Base-by-base conservation (phyloP, 2,797 vertebrate species). In the Urosaurus nigricauda region DNA sequence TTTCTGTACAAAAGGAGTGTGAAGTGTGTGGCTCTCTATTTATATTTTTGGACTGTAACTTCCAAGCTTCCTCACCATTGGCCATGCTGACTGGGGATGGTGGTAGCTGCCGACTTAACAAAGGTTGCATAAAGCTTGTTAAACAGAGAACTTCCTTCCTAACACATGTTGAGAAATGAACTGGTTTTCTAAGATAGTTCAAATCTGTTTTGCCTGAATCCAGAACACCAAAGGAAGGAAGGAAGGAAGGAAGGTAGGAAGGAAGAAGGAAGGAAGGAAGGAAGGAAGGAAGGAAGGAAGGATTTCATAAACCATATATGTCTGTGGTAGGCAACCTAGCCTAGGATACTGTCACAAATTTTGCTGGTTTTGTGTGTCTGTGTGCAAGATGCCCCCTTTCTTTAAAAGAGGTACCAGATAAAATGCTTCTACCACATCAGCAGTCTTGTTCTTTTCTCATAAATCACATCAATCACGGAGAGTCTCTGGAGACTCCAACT, bases 381-480 rank as follows among this genome's bases (percentile, higher is more conserved):
- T 35, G 47, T 24, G 12, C 12, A 60, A 35, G 21, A 19, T 32
- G 24, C 40, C 43, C 63, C 43, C 63, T 26, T 94, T 51, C 47
- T 92, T 93, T 73, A 87, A 92, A 92, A 86, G 87, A 93, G 75
- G 83, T 86, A 74, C 71, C 85, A 85, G 90, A 32, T 87, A 81
- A 91, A 95, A 91, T 60, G 77, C 86, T 89, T 86, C 88, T 92
- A 90, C 79, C 87, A 90, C 87, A 93, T 94, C 93, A 93, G 92
- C 93, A 93, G 87, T 88, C 90, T 92, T 91, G 85, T 94, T 94
- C 88, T 83, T 94, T 71, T 82, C 83, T 92, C 75, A 43, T 70
- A 90, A 92, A 93, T 89, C 88, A 89, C 93, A 96, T 94, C 91
- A 89, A 92, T 95, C 95, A 94, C 93, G 93, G 87, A 58, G 82